These are phyloP conservation scores for Balaenoptera acutorostrata DNA, from an alignment of 2,113 vertebrate species.

Conservation along the genomic window DNA sequence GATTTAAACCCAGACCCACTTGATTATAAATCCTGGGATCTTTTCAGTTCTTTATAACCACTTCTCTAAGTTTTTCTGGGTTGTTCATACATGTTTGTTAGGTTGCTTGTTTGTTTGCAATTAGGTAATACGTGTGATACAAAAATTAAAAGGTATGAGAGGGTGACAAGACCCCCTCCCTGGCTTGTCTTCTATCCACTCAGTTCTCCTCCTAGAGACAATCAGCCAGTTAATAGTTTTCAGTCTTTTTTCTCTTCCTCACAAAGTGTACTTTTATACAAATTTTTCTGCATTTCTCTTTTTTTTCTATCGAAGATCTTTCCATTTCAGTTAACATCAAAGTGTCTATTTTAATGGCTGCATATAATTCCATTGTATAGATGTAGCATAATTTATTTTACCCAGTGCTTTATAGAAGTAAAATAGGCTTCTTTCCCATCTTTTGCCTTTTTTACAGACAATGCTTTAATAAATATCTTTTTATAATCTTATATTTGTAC, in stretches of 20 bases:
- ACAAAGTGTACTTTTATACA: background rate
- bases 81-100: background rate
- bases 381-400: background rate
- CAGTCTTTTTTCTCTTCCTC: background rate
- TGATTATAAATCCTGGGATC: background rate
- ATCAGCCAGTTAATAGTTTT: background rate
- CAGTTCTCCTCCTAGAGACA: background rate
- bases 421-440: background rate
- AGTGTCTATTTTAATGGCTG: background rate
- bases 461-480: background rate
- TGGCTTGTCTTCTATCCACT: background rate
- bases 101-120: background rate
- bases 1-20: background rate
- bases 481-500: background rate
- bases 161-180: background rate
- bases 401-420: background rate
- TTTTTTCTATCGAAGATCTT: background rate
- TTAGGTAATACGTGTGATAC: background rate
- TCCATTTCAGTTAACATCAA: background rate
- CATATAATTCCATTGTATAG: background rate
- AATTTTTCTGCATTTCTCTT: background rate
- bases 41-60: background rate
- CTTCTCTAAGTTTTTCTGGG: background rate
- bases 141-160: background rate
- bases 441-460: background rate